Conservation (phyloP, 2,888 invertebrate species). For the Chouioia cunea region DNA sequence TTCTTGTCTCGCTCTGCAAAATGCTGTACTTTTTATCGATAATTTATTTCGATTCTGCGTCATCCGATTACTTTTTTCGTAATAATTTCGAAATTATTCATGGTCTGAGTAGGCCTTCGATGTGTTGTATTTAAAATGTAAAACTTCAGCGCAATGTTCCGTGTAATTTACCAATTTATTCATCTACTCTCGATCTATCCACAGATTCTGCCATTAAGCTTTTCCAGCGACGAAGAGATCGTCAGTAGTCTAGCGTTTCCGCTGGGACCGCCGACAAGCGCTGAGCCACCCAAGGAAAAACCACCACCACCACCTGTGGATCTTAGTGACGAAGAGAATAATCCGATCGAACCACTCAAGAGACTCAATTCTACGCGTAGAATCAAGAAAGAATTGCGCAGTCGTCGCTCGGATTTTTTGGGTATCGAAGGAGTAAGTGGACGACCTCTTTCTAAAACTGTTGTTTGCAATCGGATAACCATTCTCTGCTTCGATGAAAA, state of each 20-base stretch:
- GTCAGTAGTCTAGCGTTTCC: slow-evolving; percentile 68
- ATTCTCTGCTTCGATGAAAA: too few relatives aligned
- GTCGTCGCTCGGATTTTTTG: slow-evolving; percentile 86
- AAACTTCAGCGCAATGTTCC: too few relatives aligned
- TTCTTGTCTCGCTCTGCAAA: too few relatives aligned
- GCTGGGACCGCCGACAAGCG: slow-evolving; percentile 73
- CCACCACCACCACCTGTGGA: slow-evolving; percentile 85
- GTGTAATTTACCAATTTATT: slow-evolving; percentile 2
- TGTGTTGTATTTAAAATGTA: too few relatives aligned
- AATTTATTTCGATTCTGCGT: too few relatives aligned
- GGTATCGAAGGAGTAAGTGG: slow-evolving; percentile 80
- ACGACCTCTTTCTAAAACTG: not conserved
- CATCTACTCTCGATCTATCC: too few relatives aligned
- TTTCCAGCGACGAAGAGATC: slow-evolving; percentile 65
- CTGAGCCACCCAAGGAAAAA: slow-evolving; percentile 87
- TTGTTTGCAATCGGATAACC: too few relatives aligned
- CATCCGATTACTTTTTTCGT: too few relatives aligned
- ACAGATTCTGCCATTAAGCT: slow-evolving; percentile 63
- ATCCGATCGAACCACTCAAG: slow-evolving; percentile 73
- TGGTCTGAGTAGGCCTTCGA: too few relatives aligned
- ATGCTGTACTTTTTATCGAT: too few relatives aligned
- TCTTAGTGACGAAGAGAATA: slow-evolving; percentile 67
- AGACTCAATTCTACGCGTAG: slow-evolving; percentile 86
- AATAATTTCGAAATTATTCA: too few relatives aligned
- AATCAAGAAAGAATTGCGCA: slow-evolving; percentile 87